Base-by-base conservation (phyloP, 1,140 invertebrate species). In the Bilobella aurantiaca region DNA sequence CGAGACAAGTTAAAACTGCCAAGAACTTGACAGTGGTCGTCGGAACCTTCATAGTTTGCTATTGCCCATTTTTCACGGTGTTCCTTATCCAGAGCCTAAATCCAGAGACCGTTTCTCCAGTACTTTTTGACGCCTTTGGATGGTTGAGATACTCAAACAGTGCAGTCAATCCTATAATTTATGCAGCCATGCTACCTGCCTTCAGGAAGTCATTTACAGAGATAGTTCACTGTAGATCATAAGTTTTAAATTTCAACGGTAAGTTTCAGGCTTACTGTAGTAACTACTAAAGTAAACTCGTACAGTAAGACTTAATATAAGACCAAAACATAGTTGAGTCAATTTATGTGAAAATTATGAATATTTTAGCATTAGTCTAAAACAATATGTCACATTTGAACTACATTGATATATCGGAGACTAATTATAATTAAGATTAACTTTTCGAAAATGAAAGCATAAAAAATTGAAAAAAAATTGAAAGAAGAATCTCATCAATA, bases 61-160 rank as follows among this genome's bases (percentile, higher is more conserved):
- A 62, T 28, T 27, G 37, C 8, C 59, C 59, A 28, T 62, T 62
- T 46, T 62, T 62, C 32, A 62, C 59, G 5, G 29, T 62, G 18
- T 62, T 62, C 37, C 23, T 62, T 3, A 62, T 62, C 27, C n/a
- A 37, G 46, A 31, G 25, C 28, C 28, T 31, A 25, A 3, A 42
- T n/a, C 29, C 2, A 37, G 34, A 28, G 5, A 27, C 32, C 18
- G 25, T 62, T 3, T 62, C 59, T 37, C n/a, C 5, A 14, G 23
- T 25, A 5, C 31, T 62, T 42, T 62, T 34, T 28, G 23, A 42
- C 25, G 18, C 30, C 25, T 42, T 62, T 42, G 59, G 59, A 21
- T 62, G 59, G 59, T 14, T 62, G 3, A 3, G 59, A 18, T 62
- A 62, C 25, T 42, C 27, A 3, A 62, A 62, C 32, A 62, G 59